Evolutionary conservation across 2,113 vertebrate species (phyloP).

Genomic region (Paracanthobrama guichenoti): DNA sequence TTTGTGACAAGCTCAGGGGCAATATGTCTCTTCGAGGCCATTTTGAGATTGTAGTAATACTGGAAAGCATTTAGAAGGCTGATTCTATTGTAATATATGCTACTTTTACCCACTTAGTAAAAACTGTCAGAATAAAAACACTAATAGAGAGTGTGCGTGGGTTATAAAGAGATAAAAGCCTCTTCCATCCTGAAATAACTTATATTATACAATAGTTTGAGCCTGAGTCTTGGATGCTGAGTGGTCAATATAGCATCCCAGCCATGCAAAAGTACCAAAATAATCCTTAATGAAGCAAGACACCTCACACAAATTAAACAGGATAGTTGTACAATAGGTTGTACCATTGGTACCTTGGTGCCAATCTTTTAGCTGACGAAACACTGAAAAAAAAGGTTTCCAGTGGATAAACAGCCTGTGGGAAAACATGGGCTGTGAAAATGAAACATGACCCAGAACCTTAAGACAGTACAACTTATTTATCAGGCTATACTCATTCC

Average conservation of each 20-base stretch:
- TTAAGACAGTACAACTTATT: not conserved
- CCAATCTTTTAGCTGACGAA: not conserved
- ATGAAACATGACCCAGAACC: not conserved
- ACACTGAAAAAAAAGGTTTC: not conserved
- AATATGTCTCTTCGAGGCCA: conserved; percentile 2
- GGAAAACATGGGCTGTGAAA: not conserved
- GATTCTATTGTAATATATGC: conserved; percentile 16
- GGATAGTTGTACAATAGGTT: not conserved
- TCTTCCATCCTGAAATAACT: not conserved
- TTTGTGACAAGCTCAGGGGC: conserved; percentile 30
- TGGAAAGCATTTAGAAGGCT: conserved; percentile 1
- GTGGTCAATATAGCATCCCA: not conserved
- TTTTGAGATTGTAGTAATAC: conserved; percentile 10
- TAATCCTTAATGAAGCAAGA: not conserved
- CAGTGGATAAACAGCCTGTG: not conserved
- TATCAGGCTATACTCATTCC: not conserved
- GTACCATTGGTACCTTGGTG: not conserved
- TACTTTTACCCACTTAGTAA: conserved; percentile 28
- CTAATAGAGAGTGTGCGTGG: not conserved
- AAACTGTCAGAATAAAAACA: conserved; percentile 8
- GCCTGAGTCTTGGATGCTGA: not conserved
- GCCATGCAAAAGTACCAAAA: not conserved
- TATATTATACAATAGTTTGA: not conserved
- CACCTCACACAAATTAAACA: not conserved
- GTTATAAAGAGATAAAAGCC: conserved; percentile 15